These are phyloP conservation scores for Drosophila mojavensis DNA, from an alignment of 1,140 invertebrate species.

Conservation along the genomic window DNA sequence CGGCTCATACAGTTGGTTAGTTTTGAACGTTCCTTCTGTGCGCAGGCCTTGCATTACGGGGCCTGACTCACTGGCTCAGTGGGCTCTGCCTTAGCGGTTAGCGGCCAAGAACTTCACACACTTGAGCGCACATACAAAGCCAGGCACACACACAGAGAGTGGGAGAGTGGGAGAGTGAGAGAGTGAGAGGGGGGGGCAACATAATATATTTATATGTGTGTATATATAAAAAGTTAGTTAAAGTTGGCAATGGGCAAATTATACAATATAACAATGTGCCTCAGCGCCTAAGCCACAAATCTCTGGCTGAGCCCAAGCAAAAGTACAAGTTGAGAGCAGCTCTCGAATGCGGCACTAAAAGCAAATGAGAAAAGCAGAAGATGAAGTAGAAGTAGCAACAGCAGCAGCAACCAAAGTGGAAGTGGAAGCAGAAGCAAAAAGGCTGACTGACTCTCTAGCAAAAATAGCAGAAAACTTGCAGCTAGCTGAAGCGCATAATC, in stretches of 20 bases:
- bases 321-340: slow-evolving; percentile 65
- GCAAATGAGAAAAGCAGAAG: slow-evolving; percentile 14
- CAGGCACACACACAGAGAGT: slow-evolving; percentile 14
- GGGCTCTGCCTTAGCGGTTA: slow-evolving; percentile 52
- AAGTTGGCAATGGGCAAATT: slow-evolving; percentile 49
- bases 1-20: slow-evolving; percentile 8
- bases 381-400: slow-evolving; percentile 19
- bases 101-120: slow-evolving; percentile 80
- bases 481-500: slow-evolving; percentile 15
- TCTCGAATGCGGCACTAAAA: slow-evolving; percentile 21
- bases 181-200: background rate
- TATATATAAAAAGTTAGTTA: slow-evolving; percentile 30
- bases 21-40: slow-evolving; percentile 20
- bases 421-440: slow-evolving; percentile 29
- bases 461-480: slow-evolving; percentile 38
- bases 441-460: slow-evolving; percentile 25
- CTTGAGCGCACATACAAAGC: slow-evolving; percentile 59
- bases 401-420: slow-evolving; percentile 31
- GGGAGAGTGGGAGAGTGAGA: slow-evolving; percentile 1
- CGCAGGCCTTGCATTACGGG: slow-evolving; percentile 14
- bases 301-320: slow-evolving; percentile 41
- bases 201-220: slow-evolving; percentile 1
- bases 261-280: slow-evolving; percentile 54
- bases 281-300: slow-evolving; percentile 55
- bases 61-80: slow-evolving; percentile 37